Base-by-base conservation (phyloP, 2,797 vertebrate species). In the Zalophus californianus region DNA sequence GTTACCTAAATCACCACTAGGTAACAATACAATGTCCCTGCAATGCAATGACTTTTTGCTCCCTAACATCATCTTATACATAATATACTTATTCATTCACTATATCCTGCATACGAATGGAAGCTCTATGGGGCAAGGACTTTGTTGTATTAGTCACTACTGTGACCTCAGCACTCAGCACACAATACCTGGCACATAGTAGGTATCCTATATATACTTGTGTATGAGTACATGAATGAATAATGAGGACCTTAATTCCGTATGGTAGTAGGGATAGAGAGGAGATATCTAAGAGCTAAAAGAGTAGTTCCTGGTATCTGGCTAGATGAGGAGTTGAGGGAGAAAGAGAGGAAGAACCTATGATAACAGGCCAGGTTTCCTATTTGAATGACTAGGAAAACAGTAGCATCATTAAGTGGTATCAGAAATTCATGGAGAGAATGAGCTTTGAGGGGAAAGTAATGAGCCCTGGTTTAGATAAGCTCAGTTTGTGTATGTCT, bases 391-490 rank as follows among this genome's bases (percentile, higher is more conserved):
- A 60, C 68, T 16, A 44, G 90, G 72, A 35, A 38, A 58, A 20
- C 27, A 32, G 9, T 54, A 25, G 7, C 13, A 25, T 52, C 70
- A 70, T 38, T 50, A 75, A 38, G 29, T 23, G 20, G 62, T 21
- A 35, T 41, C 15, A 79, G 54, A n/a, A 95, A 96, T 89, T 78
- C 41, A 86, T 16, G 44, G 21, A 89, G 5, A 96, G 48, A 95
- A 78, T 78, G n/a, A 77, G 29, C 64, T 89, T 58, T 73, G 38
- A 83, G 54, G 21, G 21, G n/a, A 91, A 92, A 94, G 38, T 41
- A 82, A n/a, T 70, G 66, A 89, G 27, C 75, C 44, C 15, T 60
- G 6, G 14, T 77, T 90, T 92, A 84, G 6, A 75, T 44, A 62
- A 62, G 41, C n/a, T 95, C 75, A 44, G 23, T 73, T 60, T 73